phyloP scores from a whole-genome alignment of 1,140 invertebrate genomes.

The Plectrocnemia conspersa region DNA sequence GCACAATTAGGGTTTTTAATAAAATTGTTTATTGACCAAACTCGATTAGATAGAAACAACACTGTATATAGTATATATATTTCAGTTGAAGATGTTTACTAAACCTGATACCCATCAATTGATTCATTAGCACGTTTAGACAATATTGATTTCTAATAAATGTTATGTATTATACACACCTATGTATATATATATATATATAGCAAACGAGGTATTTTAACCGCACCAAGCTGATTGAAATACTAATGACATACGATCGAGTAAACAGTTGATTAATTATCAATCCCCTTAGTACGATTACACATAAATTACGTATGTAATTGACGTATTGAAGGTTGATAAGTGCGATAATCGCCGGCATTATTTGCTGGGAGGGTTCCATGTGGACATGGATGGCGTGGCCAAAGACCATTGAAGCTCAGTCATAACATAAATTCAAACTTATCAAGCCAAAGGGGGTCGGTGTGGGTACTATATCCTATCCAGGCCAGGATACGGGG shows the following conservation, averaged over 20 bases:
- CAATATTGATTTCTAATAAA: no score
- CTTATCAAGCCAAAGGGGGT: constrained; percentile 4
- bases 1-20: no score
- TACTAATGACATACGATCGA: neutral
- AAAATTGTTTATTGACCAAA: no score
- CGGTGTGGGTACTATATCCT: no score
- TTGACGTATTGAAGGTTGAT: neutral
- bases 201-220: neutral
- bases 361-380: neutral
- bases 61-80: no score
- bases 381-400: constrained; percentile 10
- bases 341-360: neutral
- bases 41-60: no score
- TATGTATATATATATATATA: neutral
- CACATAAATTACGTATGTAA: neutral
- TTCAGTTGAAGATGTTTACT: no score
- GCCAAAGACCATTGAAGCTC: constrained; percentile 9
- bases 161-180: no score
- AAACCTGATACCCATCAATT: no score
- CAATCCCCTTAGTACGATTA: neutral
- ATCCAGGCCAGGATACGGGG: neutral
- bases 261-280: neutral
- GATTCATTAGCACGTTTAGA: no score
- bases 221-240: neutral
- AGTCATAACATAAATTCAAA: constrained; percentile 8